These are phyloP conservation scores for Myotis lucifugus DNA, from an alignment of 2,113 vertebrate genomes.

Conservation along the genomic window DNA sequence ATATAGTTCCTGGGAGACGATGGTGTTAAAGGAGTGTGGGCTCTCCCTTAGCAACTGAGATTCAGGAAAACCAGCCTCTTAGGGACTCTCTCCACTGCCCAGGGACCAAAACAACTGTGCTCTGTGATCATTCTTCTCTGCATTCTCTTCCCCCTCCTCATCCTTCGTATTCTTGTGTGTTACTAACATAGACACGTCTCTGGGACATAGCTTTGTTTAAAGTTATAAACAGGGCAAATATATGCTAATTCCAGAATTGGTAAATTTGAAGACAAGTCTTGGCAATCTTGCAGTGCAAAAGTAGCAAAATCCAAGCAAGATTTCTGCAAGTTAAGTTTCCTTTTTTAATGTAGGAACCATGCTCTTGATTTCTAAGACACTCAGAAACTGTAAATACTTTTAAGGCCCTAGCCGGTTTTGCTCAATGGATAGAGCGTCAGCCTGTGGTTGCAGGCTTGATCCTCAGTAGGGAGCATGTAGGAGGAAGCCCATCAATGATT, in stretches of 20 bases:
- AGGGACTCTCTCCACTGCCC: not conserved
- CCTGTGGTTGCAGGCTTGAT: too few relatives aligned
- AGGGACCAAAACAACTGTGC: not conserved
- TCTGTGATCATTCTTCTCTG: not conserved
- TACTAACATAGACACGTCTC: not conserved
- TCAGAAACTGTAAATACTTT: not conserved
- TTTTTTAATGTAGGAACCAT: not conserved
- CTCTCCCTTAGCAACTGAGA: not conserved
- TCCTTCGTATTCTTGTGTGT: not conserved
- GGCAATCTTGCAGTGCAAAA: not conserved
- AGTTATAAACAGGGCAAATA: not conserved
- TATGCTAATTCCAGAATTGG: constrained; percentile 5
- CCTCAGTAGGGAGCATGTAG: too few relatives aligned
- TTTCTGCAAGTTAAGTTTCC: not conserved
- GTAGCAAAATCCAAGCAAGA: not conserved
- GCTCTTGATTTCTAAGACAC: not conserved
- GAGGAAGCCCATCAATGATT: too few relatives aligned
- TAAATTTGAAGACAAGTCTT: constrained; percentile 29
- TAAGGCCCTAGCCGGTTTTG: not conserved
- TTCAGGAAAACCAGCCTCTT: not conserved
- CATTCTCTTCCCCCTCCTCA: not conserved
- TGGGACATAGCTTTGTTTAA: not conserved
- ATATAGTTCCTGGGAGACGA: not conserved
- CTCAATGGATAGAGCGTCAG: too few relatives aligned
- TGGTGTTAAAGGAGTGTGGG: not conserved